phyloP scores from a whole-genome alignment of 2,888 invertebrate genomes.

The Melinaea menophilus region DNA sequence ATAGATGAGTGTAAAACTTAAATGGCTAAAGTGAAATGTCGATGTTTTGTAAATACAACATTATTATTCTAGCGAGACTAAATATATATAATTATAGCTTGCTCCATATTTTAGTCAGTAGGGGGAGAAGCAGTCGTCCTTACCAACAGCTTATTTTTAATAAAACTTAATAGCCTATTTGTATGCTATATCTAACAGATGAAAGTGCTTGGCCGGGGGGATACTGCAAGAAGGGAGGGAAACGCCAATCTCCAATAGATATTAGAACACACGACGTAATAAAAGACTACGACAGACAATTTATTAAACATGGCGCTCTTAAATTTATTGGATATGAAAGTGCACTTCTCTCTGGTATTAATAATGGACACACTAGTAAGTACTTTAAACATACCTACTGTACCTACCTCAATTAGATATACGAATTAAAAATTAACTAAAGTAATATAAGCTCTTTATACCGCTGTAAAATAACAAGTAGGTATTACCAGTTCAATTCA shows the following conservation, averaged over 20 bases:
- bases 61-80: too few relatives aligned
- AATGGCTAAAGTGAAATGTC: too few relatives aligned
- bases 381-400: constrained; percentile 1
- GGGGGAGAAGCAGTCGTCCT: too few relatives aligned
- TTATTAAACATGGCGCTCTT: constrained; percentile 63
- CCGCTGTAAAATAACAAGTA: neutral
- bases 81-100: too few relatives aligned
- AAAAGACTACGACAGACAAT: constrained; percentile 45
- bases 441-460: neutral
- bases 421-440: neutral
- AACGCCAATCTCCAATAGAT: constrained; percentile 64
- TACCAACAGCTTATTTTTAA: too few relatives aligned
- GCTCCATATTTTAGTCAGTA: too few relatives aligned
- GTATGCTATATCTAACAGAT: constrained; percentile 37
- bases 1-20: too few relatives aligned
- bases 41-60: too few relatives aligned
- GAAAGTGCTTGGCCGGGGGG: constrained; percentile 55
- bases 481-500: constrained; percentile 56
- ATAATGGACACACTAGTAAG: constrained; percentile 85
- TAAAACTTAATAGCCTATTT: too few relatives aligned
- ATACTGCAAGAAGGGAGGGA: constrained; percentile 51
- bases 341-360: constrained; percentile 74
- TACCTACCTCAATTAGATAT: neutral
- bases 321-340: constrained; percentile 77
- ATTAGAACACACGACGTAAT: constrained; percentile 48